phyloP scores from a whole-genome alignment of 1,140 invertebrate genomes.

The Bradynema listronoti region DNA sequence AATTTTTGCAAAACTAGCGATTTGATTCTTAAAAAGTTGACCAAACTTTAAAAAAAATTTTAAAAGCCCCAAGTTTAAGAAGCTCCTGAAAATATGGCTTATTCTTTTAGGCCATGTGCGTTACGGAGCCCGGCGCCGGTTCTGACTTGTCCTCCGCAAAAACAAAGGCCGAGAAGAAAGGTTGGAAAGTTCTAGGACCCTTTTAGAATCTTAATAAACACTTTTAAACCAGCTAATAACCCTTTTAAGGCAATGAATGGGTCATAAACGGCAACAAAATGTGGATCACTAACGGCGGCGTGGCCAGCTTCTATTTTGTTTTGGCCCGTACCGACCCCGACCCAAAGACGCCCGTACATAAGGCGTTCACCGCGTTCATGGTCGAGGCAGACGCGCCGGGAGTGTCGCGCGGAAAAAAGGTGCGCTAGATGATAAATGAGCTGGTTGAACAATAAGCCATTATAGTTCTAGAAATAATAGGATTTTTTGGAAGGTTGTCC shows the following conservation, averaged over 20 bases:
- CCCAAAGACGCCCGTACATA: slow-evolving; percentile 77
- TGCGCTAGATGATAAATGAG: slow-evolving; percentile 47
- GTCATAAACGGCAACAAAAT: slow-evolving; percentile 29
- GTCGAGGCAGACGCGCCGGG: slow-evolving; percentile 82
- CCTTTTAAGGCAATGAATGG: slow-evolving; percentile 65
- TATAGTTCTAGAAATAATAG: too few species aligned
- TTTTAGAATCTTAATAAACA: too few species aligned
- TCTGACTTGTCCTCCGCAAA: slow-evolving; percentile 16
- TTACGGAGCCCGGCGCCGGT: slow-evolving; percentile 29
- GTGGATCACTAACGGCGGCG: slow-evolving; percentile 79
- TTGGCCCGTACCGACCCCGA: slow-evolving; percentile 82
- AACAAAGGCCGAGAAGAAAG: slow-evolving; percentile 27
- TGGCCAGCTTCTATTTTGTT: slow-evolving; percentile 94
- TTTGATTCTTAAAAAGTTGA: background rate
- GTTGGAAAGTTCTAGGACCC: too few species aligned
- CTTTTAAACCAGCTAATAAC: too few species aligned
- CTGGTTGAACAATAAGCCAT: too few species aligned
- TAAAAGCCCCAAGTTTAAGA: background rate
- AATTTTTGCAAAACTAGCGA: background rate
- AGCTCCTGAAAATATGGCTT: background rate
- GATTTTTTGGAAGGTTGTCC: background rate
- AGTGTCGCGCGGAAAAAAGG: slow-evolving; percentile 79
- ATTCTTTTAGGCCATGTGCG: slow-evolving; percentile 22
- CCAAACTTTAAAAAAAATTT: background rate
- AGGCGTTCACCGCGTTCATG: slow-evolving; percentile 92